Conservation (phyloP, 1,140 invertebrate genomes). For the Pseudomyrmex dendroicus region DNA sequence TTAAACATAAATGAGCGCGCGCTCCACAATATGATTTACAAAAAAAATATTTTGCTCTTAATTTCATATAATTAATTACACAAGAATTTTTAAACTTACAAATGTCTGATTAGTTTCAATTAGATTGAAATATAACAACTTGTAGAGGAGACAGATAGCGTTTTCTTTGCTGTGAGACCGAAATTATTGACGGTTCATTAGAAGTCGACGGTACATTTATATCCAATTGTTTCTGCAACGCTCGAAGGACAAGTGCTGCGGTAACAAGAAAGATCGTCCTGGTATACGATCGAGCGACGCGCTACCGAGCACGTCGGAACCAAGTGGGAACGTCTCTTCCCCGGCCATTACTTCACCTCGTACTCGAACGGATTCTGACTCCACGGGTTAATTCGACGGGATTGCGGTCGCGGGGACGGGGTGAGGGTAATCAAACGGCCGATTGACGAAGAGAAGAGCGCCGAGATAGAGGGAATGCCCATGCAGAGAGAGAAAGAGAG, state of each 20-base stretch:
- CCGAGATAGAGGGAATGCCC: slow-evolving; percentile 51
- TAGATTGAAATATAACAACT: too few species aligned
- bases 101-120: not conserved
- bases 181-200: slow-evolving; percentile 6
- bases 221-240: not conserved
- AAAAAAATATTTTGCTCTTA: too few species aligned
- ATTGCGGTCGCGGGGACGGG: slow-evolving; percentile 56
- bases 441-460: slow-evolving; percentile 63
- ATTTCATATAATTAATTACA: too few species aligned
- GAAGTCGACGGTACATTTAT: not conserved
- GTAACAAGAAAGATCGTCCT: slow-evolving; percentile 23
- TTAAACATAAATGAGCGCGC: too few species aligned
- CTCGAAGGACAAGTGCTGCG: slow-evolving; percentile 1
- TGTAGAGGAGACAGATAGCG: not conserved
- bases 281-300: slow-evolving; percentile 12
- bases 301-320: slow-evolving; percentile 27
- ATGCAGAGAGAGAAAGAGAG: slow-evolving; percentile 31
- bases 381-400: slow-evolving; percentile 65
- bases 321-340: slow-evolving; percentile 51
- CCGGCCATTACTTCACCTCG: slow-evolving; percentile 49
- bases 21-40: too few species aligned
- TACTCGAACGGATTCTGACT: slow-evolving; percentile 55
- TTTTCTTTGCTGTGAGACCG: not conserved
- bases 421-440: slow-evolving; percentile 68
- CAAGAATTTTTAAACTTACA: not conserved